phyloP scores from a whole-genome alignment of 2,888 invertebrate genomes.

The Epicampocera succincta region DNA sequence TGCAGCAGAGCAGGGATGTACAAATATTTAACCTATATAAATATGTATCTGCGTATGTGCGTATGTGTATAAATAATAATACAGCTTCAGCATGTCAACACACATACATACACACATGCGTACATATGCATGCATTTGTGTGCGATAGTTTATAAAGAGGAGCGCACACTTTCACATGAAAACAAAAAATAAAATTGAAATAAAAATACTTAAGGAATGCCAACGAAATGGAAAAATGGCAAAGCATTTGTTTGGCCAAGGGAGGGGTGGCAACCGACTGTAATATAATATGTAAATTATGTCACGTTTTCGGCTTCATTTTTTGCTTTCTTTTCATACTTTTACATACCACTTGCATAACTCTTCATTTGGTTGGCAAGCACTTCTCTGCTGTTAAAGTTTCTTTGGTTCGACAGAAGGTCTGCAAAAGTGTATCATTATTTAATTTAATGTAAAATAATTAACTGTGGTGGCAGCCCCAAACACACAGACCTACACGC shows the following conservation, averaged over 20 bases:
- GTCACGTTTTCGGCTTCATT: conserved; percentile 77
- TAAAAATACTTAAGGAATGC: conserved; percentile 52
- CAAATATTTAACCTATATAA: neutral
- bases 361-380: conserved; percentile 66
- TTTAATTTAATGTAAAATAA: conserved; percentile 82
- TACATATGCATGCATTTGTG: too few species aligned
- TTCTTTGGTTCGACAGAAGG: conserved; percentile 55
- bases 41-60: conserved; percentile 6
- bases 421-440: conserved; percentile 80
- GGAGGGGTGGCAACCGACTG: conserved; percentile 28
- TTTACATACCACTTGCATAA: conserved; percentile 61
- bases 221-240: conserved; percentile 41
- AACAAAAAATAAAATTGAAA: conserved; percentile 49
- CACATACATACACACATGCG: too few species aligned
- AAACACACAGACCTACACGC: neutral
- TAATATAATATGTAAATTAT: conserved; percentile 78
- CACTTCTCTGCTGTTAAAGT: conserved; percentile 45
- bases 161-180: conserved; percentile 16
- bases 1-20: neutral
- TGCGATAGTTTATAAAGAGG: conserved; percentile 37
- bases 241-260: neutral
- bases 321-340: conserved; percentile 59
- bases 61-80: conserved; percentile 23
- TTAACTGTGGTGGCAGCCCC: conserved; percentile 74
- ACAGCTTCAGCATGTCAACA: conserved; percentile 7